Evolutionary conservation across 2,888 invertebrate genomes (phyloP).

Genomic region (Thymelicus lineola): DNA sequence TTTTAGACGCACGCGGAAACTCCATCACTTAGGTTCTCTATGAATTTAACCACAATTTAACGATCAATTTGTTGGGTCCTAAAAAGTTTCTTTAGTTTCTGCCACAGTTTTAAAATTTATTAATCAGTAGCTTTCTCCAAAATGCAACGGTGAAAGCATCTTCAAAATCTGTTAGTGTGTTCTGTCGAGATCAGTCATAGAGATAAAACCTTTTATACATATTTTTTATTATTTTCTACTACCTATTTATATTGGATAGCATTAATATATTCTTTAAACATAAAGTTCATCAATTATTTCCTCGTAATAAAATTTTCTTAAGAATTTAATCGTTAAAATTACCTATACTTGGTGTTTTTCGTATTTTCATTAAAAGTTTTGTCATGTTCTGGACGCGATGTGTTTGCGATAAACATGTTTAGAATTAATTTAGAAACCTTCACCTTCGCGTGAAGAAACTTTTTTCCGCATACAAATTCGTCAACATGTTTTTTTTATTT

Average conservation of each 20-base stretch:
- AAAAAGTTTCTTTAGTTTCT: neutral
- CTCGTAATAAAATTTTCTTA: too few relatives aligned
- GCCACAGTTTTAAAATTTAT: neutral
- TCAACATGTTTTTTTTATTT: neutral
- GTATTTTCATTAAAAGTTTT: slow-evolving; percentile 16
- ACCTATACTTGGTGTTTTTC: neutral
- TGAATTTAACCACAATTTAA: neutral
- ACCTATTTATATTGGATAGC: too few relatives aligned
- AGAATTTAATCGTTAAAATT: too few relatives aligned
- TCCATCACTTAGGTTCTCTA: neutral
- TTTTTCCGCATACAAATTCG: slow-evolving; percentile 17
- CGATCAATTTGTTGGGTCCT: neutral
- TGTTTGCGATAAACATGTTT: slow-evolving; percentile 13
- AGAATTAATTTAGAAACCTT: slow-evolving; percentile 30
- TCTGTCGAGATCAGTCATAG: neutral
- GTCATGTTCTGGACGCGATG: slow-evolving; percentile 10
- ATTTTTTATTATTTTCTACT: too few relatives aligned
- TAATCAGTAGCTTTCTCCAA: neutral
- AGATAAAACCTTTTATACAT: neutral
- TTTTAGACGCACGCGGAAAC: slow-evolving; percentile 10
- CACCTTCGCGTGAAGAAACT: slow-evolving; percentile 15
- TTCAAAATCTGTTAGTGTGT: slow-evolving; percentile 2
- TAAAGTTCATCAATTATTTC: too few relatives aligned
- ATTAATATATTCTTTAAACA: too few relatives aligned
- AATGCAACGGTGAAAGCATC: slow-evolving; percentile 4